Percentiles rank a stretch among this genome's conserved stretches.
phyloP scores from a whole-genome alignment of 2,797 vertebrate genomes.

The Manis javanica region DNA sequence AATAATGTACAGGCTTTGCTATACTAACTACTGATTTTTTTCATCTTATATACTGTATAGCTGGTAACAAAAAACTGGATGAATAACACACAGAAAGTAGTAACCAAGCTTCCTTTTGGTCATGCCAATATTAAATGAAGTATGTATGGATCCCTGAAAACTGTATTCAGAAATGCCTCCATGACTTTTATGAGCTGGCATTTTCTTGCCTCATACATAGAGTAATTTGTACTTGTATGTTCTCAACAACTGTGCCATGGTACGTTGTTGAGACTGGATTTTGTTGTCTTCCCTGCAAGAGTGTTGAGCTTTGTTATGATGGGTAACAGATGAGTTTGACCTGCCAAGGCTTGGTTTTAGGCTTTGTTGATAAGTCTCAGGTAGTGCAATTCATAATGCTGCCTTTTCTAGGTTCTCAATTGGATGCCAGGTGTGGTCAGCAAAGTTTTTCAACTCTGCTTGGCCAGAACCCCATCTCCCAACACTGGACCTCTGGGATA shows the following conservation, averaged over 20 bases:
- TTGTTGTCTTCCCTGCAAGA: constrained; percentile 37
- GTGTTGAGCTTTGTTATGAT: neutral
- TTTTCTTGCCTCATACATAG: neutral
- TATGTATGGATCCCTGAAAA: neutral
- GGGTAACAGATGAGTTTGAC: neutral
- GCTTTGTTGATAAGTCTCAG: neutral
- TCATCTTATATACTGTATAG: constrained; percentile 1
- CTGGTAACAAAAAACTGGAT: neutral
- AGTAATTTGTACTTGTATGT: neutral
- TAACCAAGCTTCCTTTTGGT: neutral
- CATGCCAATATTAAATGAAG: neutral
- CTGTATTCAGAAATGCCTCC: neutral
- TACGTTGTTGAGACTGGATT: neutral
- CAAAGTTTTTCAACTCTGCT: neutral
- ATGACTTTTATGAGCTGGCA: constrained; percentile 12
- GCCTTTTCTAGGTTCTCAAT: neutral
- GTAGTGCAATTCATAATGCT: neutral
- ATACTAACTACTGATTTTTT: neutral
- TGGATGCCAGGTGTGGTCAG: neutral
- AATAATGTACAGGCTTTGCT: constrained; percentile 42
- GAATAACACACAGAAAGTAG: constrained; percentile 43
- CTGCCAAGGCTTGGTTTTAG: neutral
- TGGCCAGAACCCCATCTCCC: neutral
- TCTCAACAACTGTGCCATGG: neutral
- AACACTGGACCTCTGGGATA: neutral